Conservation (phyloP, 2,113 vertebrate species). For the Plecotus auritus region DNA sequence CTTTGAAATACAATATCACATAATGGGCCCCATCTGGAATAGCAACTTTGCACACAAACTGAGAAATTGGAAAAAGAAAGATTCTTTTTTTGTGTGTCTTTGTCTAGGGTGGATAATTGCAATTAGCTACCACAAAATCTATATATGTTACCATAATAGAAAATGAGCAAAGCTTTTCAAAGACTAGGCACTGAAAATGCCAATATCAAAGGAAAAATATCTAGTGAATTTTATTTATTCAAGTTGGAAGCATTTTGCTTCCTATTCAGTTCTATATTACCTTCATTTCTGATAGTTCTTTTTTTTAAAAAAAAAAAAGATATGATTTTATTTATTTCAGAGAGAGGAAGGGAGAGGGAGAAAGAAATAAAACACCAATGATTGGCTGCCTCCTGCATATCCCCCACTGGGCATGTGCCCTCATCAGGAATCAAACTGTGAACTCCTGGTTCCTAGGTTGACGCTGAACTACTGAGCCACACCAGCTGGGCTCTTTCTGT, state of each 20-base stretch:
- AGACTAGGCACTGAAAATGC: slow-evolving; percentile 59
- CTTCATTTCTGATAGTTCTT: slow-evolving; percentile 10
- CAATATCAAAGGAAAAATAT: slow-evolving; percentile 23
- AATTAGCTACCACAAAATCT: slow-evolving; percentile 76
- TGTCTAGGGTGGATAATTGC: slow-evolving; percentile 67
- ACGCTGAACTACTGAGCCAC: no score
- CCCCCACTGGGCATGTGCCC: no score
- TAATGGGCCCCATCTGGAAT: slow-evolving; percentile 76
- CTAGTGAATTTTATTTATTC: slow-evolving; percentile 1
- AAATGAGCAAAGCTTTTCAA: slow-evolving; percentile 46
- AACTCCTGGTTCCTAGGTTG: no score
- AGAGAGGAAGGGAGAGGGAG: no score
- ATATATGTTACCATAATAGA: slow-evolving; percentile 58
- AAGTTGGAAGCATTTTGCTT: background rate
- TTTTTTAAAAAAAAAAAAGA: background rate
- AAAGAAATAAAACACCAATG: no score
- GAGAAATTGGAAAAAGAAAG: slow-evolving; percentile 52
- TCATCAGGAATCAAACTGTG: no score
- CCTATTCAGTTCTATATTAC: slow-evolving; percentile 30
- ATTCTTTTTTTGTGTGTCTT: slow-evolving; percentile 44
- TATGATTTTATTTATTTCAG: no score
- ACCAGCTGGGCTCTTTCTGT: background rate
- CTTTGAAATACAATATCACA: slow-evolving; percentile 75
- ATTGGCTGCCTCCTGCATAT: no score
- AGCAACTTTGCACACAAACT: slow-evolving; percentile 50